Base-by-base conservation (phyloP, 30 jellyfish, hydroid and myxozoan species). In the Turritopsis rubra region DNA sequence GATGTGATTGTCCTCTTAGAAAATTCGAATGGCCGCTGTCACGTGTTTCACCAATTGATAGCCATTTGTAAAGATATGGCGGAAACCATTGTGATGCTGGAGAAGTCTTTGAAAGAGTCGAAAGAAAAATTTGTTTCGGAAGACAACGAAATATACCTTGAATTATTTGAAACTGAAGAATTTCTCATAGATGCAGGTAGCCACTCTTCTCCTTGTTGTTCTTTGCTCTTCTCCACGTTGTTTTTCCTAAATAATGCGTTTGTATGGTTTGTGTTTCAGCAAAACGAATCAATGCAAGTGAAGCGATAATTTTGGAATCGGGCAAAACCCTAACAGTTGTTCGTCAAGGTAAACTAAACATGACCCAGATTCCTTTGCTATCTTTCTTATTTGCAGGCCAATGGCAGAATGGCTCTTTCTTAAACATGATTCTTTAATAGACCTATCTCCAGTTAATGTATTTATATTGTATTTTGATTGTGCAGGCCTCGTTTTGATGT, bases 41-140 rank as follows among this genome's bases (percentile, higher is more conserved):
- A 89, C 75, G 86, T 93, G 23, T 93, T 93, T 73, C 99, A 93
- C 77, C 99, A 93, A 53, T 78, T 93, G 21, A 60, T 88, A 52
- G 96, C 95, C 88, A 93, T 93, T 26, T 93, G 99, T 87, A 93
- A 89, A 81, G 99, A 93, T 79, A 93, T 93, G 97, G 99, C 96
- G 9, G 99, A 93, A 22, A 93, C 96, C 28, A 41, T 93, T 21
- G 76, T 84, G 7, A 71, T 77, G 73, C 83, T 93, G 91, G 92
- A 88, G 86, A 89, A 79, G 66, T 85, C 96, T 1, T 79, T 87
- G 71, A 79, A 83, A 65, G 74, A 89, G 21, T 85, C 99, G 21
- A 85, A 82, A 72, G 75, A 53, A 65, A 94, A 79, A 73, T 94
- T 89, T 87, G 89, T 83, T 53, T 87, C 89, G 29, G 99, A 94